phyloP scores from a whole-genome alignment of 1,140 invertebrate species.

The Solenopsis invicta region DNA sequence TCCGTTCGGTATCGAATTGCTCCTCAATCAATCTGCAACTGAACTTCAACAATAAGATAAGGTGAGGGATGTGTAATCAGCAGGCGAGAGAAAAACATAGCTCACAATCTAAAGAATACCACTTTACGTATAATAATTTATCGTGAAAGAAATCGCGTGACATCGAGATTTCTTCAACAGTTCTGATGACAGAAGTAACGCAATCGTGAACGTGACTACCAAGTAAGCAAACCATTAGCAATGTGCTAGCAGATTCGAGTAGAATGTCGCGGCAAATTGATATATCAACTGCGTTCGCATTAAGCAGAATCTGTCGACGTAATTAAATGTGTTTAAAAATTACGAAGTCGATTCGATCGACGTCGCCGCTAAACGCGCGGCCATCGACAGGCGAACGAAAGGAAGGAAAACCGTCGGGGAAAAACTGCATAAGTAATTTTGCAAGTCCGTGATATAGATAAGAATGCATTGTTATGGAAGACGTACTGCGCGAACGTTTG shows the following conservation, averaged over 20 bases:
- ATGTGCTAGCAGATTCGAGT: background rate
- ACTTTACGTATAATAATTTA: background rate
- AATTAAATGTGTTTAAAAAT: too few species aligned
- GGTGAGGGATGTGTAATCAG: background rate
- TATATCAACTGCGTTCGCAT: background rate
- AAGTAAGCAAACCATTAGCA: background rate
- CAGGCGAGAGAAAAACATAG: background rate
- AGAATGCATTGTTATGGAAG: slow-evolving; percentile 64
- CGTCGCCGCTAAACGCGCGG: background rate
- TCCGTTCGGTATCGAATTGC: background rate
- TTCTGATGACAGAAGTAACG: background rate
- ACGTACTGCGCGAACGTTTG: slow-evolving; percentile 67
- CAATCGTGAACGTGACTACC: background rate
- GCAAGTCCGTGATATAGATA: slow-evolving; percentile 33
- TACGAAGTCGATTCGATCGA: background rate
- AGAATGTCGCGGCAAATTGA: background rate
- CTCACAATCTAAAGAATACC: background rate
- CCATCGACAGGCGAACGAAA: background rate
- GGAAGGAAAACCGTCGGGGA: background rate
- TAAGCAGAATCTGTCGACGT: background rate
- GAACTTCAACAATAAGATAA: background rate
- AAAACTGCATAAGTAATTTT: slow-evolving; percentile 36
- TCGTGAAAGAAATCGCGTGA: background rate
- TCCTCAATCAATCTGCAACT: background rate
- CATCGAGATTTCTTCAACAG: background rate